Conservation (phyloP, 64 coral and sea anemone species). For the Dendrophyllia cribrosa region DNA sequence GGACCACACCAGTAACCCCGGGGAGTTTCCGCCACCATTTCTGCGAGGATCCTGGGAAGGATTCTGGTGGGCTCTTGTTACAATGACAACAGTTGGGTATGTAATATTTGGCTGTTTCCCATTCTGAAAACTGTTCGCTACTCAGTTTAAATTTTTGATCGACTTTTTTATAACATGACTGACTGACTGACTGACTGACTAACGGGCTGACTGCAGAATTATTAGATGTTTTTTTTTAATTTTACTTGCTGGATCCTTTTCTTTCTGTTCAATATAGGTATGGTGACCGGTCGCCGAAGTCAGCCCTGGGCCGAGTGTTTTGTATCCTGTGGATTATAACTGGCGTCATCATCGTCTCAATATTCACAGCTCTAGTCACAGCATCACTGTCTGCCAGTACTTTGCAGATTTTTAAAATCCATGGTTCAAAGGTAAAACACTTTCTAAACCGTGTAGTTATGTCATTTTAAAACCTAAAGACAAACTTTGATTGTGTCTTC, state of each 20-base stretch:
- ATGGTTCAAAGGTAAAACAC: slow-evolving; percentile 73
- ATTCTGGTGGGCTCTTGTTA: slow-evolving; percentile 96
- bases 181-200: neutral
- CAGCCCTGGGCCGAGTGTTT: slow-evolving; percentile 83
- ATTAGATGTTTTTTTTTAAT: neutral
- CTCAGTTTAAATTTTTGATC: too few species aligned
- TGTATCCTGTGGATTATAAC: slow-evolving; percentile 94
- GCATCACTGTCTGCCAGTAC: slow-evolving; percentile 90
- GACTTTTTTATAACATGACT: neutral
- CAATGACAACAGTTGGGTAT: slow-evolving; percentile 94
- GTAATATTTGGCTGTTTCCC: neutral
- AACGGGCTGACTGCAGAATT: neutral
- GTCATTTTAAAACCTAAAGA: neutral
- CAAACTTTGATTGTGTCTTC: too few species aligned
- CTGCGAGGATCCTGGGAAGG: slow-evolving; percentile 95
- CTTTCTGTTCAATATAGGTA: slow-evolving; percentile 27
- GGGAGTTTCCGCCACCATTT: slow-evolving; percentile 90
- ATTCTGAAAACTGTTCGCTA: neutral
- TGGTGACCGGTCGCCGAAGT: slow-evolving; percentile 92
- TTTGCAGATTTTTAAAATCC: slow-evolving; percentile 80
- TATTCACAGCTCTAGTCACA: slow-evolving; percentile 90
- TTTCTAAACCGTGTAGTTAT: neutral
- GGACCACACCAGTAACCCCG: slow-evolving; percentile 87
- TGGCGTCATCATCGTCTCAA: slow-evolving; percentile 86
- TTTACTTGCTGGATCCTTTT: neutral